Evolutionary conservation across 2,888 invertebrate species (phyloP).

Genomic region (Patella ulyssiponensis): DNA sequence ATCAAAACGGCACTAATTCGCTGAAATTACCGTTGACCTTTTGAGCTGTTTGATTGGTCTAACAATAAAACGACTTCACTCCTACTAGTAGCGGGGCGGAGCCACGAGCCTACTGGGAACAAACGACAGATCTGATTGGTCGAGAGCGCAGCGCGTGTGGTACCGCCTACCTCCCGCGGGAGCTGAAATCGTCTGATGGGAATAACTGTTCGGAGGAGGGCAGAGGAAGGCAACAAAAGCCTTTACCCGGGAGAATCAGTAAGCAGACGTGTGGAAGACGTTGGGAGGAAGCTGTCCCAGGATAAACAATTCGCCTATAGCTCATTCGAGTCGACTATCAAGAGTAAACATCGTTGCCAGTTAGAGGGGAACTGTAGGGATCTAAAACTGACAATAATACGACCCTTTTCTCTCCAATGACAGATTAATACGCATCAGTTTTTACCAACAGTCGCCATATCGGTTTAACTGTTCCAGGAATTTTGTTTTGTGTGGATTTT

Average conservation of each 20-base stretch:
- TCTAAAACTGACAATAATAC: not conserved
- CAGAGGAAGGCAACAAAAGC: slow-evolving; percentile 68
- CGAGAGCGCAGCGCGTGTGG: slow-evolving; percentile 35
- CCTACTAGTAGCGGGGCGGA: slow-evolving; percentile 37
- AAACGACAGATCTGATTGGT: slow-evolving; percentile 39
- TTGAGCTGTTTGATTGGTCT: slow-evolving; percentile 48
- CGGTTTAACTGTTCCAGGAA: not conserved
- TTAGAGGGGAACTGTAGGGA: not conserved
- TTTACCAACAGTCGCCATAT: not conserved
- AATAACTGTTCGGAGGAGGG: slow-evolving; percentile 40
- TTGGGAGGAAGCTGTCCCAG: not conserved
- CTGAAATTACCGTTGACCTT: slow-evolving; percentile 45
- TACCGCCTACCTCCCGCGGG: slow-evolving; percentile 38
- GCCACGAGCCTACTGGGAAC: slow-evolving; percentile 27
- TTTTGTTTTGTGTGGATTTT: slow-evolving; percentile 4
- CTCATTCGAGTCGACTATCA: not conserved
- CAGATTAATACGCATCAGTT: not conserved
- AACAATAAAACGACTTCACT: slow-evolving; percentile 30
- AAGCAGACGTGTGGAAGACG: slow-evolving; percentile 13
- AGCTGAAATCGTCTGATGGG: slow-evolving; percentile 40
- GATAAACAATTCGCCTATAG: slow-evolving; percentile 10
- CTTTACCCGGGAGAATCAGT: slow-evolving; percentile 60
- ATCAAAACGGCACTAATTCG: slow-evolving; percentile 41
- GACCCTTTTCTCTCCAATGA: not conserved
- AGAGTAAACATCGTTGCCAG: not conserved